A percentile compares a stretch with the other conserved stretches of the same genome.
Evolutionary conservation across 2,113 vertebrate genomes (phyloP).

Genomic region (Mesitornis unicolor): DNA sequence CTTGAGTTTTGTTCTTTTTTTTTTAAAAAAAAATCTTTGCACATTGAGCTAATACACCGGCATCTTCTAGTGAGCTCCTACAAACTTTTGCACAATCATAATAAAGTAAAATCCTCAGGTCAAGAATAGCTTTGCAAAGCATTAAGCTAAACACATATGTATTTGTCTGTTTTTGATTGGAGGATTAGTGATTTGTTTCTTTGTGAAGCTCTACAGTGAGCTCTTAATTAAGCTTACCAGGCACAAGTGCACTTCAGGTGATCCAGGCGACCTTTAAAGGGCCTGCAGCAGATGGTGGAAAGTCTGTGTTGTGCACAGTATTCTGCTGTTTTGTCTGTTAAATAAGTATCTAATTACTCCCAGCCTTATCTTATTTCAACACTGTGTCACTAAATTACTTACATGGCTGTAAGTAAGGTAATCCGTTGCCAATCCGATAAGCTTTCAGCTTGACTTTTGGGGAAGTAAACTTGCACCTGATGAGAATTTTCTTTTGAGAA

Average conservation of each 20-base stretch:
- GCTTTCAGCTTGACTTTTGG: slow-evolving; percentile 53
- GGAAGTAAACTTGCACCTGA: slow-evolving; percentile 39
- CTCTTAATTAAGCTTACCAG: slow-evolving; percentile 57
- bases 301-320: not conserved
- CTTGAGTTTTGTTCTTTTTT: not conserved
- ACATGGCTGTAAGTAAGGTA: slow-evolving; percentile 58
- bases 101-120: not conserved
- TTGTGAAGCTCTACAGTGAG: slow-evolving; percentile 25
- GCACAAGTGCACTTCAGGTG: slow-evolving; percentile 65
- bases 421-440: slow-evolving; percentile 64
- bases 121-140: not conserved
- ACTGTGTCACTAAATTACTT: slow-evolving; percentile 65
- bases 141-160: slow-evolving; percentile 16
- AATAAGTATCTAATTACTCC: slow-evolving; percentile 72
- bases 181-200: slow-evolving; percentile 28
- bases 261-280: slow-evolving; percentile 67
- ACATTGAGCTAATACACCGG: not conserved
- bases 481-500: slow-evolving; percentile 5
- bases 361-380: slow-evolving; percentile 69
- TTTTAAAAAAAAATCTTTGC: not conserved
- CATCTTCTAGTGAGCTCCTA: not conserved
- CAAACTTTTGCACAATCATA: not conserved
- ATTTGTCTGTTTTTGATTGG: slow-evolving; percentile 32
- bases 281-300: slow-evolving; percentile 58
- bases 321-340: slow-evolving; percentile 67